Conservation (phyloP, 1,140 invertebrate genomes). For the Heliconius himera region DNA sequence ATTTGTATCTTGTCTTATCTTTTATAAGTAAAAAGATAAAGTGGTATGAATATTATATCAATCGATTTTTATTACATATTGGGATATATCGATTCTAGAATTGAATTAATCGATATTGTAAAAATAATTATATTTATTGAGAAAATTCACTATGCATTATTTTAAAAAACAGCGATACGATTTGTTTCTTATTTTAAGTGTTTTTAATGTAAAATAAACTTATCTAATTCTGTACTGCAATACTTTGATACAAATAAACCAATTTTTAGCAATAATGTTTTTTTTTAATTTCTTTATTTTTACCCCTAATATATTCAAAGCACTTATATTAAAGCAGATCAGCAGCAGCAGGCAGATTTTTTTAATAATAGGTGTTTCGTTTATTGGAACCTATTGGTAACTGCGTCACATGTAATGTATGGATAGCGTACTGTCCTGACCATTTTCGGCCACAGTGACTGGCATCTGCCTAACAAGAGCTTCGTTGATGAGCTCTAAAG, state of each 20-base stretch:
- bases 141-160: not conserved
- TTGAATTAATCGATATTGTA: not conserved
- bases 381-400: too few species aligned
- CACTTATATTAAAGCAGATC: too few species aligned
- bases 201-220: not conserved
- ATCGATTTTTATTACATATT: not conserved
- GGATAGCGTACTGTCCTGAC: too few species aligned
- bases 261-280: slow-evolving; percentile 18
- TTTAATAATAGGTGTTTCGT: too few species aligned
- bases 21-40: not conserved
- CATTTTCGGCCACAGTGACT: too few species aligned
- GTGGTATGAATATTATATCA: not conserved
- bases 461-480: too few species aligned
- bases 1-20: not conserved
- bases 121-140: not conserved
- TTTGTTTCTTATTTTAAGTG: not conserved
- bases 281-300: not conserved
- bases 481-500: too few species aligned
- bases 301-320: too few species aligned
- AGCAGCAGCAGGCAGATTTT: too few species aligned
- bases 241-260: slow-evolving; percentile 52
- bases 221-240: slow-evolving; percentile 34
- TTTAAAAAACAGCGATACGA: not conserved
- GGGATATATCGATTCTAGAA: not conserved
- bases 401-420: too few species aligned